Evolutionary conservation across 1,140 invertebrate species (phyloP).

Genomic region (Coenobita brevimanus): DNA sequence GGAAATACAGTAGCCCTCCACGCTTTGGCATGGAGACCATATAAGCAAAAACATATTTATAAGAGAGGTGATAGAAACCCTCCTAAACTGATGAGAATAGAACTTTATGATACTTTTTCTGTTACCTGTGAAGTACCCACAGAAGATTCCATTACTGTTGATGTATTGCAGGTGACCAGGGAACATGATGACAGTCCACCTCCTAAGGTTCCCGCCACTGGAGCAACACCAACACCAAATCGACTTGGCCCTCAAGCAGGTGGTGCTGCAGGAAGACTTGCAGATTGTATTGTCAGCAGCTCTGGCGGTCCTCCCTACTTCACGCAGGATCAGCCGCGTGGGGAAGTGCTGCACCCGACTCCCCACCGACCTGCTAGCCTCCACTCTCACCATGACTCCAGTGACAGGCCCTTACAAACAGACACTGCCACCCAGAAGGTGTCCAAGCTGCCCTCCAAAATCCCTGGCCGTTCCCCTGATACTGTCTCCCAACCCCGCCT

Average conservation of each 20-base stretch:
- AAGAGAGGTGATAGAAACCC: no score
- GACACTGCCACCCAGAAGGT: neutral
- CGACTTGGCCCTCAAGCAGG: no score
- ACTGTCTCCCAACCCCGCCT: neutral
- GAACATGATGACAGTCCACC: slow-evolving; percentile 60
- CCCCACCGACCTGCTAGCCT: slow-evolving; percentile 39
- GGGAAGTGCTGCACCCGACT: slow-evolving; percentile 51
- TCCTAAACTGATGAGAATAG: no score
- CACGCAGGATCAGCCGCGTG: slow-evolving; percentile 53
- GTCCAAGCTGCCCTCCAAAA: slow-evolving; percentile 41
- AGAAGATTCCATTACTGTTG: no score
- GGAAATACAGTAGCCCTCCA: no score
- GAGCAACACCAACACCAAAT: neutral
- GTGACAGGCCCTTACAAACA: neutral
- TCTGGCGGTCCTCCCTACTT: slow-evolving; percentile 49
- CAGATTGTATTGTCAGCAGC: no score
- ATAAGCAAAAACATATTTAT: no score
- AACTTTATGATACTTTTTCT: no score
- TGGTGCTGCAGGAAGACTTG: no score
- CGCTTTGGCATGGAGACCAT: no score
- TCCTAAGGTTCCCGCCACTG: slow-evolving; percentile 26
- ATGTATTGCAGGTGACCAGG: slow-evolving; percentile 44
- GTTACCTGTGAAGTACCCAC: no score
- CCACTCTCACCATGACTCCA: neutral
- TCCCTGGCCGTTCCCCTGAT: neutral